These are phyloP conservation scores for Delia radicum DNA, from an alignment of 1,140 invertebrate genomes.

Conservation along the genomic window DNA sequence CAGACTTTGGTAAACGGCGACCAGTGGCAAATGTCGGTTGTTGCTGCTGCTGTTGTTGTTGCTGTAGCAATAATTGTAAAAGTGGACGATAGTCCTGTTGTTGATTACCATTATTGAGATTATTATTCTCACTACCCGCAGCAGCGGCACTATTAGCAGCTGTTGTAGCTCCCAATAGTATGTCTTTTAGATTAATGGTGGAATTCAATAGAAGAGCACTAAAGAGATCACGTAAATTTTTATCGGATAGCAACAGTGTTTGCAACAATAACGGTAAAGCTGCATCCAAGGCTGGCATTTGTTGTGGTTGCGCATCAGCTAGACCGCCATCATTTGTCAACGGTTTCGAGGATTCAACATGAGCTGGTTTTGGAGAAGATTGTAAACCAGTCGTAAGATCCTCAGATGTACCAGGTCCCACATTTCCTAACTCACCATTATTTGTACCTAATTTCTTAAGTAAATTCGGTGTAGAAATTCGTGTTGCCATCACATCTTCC, in stretches of 20 bases:
- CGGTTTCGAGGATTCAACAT: constrained; percentile 4
- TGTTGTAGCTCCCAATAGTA: constrained; percentile 9
- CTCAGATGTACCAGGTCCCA: neutral
- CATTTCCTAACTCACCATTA: constrained; percentile 28
- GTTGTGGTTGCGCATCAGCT: constrained; percentile 3
- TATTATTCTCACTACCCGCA: constrained; percentile 36
- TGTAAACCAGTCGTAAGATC: neutral
- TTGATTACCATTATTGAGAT: constrained; percentile 40
- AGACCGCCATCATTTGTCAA: neutral
- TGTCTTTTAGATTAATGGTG: constrained; percentile 29
- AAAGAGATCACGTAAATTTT: constrained; percentile 6
- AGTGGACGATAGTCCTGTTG: constrained; percentile 26
- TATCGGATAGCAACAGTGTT: neutral
- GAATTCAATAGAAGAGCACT: constrained; percentile 25
- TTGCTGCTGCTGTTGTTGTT: constrained; percentile 42
- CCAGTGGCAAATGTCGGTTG: constrained; percentile 33
- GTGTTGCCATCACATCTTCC: constrained; percentile 33
- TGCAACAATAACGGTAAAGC: neutral
- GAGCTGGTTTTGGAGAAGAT: constrained; percentile 5
- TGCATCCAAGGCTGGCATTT: constrained; percentile 2
- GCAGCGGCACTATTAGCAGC: neutral
- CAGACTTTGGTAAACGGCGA: constrained; percentile 52
- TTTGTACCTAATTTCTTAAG: constrained; percentile 33
- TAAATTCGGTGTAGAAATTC: constrained; percentile 30
- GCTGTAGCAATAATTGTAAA: constrained; percentile 34